Conservation (phyloP, 2,113 vertebrate species). For the Hiodon alosoides region DNA sequence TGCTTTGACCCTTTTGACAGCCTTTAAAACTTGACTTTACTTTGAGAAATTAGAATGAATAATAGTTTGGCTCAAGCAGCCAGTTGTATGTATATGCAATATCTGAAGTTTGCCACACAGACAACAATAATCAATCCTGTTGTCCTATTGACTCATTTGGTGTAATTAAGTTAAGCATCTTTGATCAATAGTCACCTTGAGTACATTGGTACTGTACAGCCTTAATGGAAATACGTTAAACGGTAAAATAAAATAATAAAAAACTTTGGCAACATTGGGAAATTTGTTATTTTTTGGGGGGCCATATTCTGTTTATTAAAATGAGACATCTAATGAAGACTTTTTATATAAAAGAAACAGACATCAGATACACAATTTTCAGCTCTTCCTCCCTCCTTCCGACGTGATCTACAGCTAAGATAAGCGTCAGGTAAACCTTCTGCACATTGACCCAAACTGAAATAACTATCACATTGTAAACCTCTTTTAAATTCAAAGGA, state of each 20-base stretch:
- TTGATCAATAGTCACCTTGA: slow-evolving; percentile 30
- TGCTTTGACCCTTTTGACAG: no score
- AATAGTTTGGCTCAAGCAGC: slow-evolving; percentile 1
- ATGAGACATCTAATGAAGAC: no score
- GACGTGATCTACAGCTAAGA: no score
- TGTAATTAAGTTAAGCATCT: slow-evolving; percentile 33
- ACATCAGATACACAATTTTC: no score
- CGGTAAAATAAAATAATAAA: not conserved
- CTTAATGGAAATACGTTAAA: slow-evolving; percentile 23
- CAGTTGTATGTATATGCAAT: slow-evolving; percentile 10
- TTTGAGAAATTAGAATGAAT: slow-evolving; percentile 1
- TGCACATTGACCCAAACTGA: no score
- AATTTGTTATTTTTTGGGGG: not conserved
- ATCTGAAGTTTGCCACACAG: not conserved
- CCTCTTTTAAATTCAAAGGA: no score
- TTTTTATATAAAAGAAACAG: no score
- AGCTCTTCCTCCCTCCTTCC: no score
- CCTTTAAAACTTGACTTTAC: slow-evolving; percentile 4
- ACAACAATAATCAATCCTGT: slow-evolving; percentile 14
- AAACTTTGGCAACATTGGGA: not conserved
- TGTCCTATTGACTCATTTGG: slow-evolving; percentile 30
- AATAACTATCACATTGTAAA: no score
- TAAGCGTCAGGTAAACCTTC: no score
- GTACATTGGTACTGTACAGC: slow-evolving; percentile 26
- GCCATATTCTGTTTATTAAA: no score